Percentiles rank a stretch among this genome's conserved stretches.
Conservation (phyloP, 2,888 invertebrate genomes). For the Erpobdella octoculata region DNA sequence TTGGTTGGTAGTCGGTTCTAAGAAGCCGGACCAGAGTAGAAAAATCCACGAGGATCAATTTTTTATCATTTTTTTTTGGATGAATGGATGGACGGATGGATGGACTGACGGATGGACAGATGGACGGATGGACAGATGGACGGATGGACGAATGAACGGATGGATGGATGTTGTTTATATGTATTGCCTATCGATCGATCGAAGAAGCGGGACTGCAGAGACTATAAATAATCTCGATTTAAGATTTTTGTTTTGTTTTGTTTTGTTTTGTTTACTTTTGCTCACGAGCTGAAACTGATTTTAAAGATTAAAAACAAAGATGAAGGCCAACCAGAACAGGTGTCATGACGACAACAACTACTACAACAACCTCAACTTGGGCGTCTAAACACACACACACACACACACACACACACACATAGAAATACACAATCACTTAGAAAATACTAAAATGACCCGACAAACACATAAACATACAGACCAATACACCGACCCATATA, state of each 20-base stretch:
- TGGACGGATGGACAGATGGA: background rate
- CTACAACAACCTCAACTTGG: background rate
- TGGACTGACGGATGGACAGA: slow-evolving; percentile 11
- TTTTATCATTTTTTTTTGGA: background rate
- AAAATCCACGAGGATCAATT: too few relatives aligned
- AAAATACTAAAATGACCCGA: too few relatives aligned
- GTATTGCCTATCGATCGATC: background rate
- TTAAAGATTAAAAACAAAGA: background rate
- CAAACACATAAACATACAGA: too few relatives aligned
- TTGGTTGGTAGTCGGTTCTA: too few relatives aligned
- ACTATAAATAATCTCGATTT: too few relatives aligned
- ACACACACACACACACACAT: background rate
- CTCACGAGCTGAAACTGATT: background rate
- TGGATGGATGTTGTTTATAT: background rate
- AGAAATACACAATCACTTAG: too few relatives aligned
- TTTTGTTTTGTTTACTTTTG: background rate
- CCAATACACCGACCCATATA: too few relatives aligned
- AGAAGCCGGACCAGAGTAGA: too few relatives aligned
- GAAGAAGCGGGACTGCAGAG: too few relatives aligned
- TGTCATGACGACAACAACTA: background rate
- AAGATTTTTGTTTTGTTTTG: too few relatives aligned
- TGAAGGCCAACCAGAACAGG: background rate
- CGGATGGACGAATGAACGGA: slow-evolving; percentile 3
- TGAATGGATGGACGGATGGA: slow-evolving; percentile 17
- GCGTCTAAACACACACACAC: background rate